Base-by-base conservation (phyloP, 2,113 vertebrate genomes). In the Ictidomys tridecemlineatus region DNA sequence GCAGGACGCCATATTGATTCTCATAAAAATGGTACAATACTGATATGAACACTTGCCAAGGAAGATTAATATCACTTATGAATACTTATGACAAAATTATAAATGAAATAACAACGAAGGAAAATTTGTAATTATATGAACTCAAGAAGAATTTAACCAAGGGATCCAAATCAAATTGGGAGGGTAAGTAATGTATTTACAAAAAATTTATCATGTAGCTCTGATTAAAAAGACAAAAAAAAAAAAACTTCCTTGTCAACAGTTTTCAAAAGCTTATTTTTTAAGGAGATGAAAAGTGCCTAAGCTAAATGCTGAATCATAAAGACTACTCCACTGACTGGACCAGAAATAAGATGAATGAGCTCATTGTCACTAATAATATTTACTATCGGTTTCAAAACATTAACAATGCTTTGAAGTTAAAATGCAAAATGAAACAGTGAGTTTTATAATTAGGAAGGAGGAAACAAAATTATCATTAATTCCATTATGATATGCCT, bases 21-120 rank as follows among this genome's bases (percentile, higher is more conserved):
- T 51, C 77, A 32, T 77, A 93, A 91, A 74, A n/a, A 91, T 1
- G n/a, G 24, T 34, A 61, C 6, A 88, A 42, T 39, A 16, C 61
- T 79, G 39, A 69, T 70, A 58, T 18, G 13, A 93, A 95, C 92
- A 89, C 28, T 8, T 87, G 76, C 69, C 34, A 86, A 91, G 82
- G 69, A 90, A 95, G 51, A 93, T 77, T 58, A 74, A 72, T 89
- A 70, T 65, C 4, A 28, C 58, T 65, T 74, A 30, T 79, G 53
- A 83, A 69, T 89, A 53, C 5, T 83, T 91, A 37, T n/a, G 42
- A 83, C 39, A 97, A 95, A 91, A 89, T 91, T 96, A 93, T 45
- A 91, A 92, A 67, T 42, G 10, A 82, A 91, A 78, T 67, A 45
- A 8, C 82, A 96, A 90, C 20, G 73, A 84, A 80, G 61, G 5